Base-by-base conservation (phyloP, 2,888 invertebrate genomes). In the Drosophila birchii region DNA sequence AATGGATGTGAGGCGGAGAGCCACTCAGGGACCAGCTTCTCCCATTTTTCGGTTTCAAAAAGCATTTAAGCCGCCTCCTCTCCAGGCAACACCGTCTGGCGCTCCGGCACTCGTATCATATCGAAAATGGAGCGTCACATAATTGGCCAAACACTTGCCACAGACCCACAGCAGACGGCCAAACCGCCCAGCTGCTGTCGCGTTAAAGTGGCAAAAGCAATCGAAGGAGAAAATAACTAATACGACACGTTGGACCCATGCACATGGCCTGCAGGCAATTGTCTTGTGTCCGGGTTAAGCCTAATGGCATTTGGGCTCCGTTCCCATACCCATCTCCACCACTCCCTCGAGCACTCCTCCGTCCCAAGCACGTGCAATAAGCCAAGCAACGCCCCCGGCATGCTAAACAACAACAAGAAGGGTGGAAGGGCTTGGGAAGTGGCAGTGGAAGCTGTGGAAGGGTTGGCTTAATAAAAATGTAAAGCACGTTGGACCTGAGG, bases 381-480 rank as follows among this genome's bases (percentile, higher is more conserved):
- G 84, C 90, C 84, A 84, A 84, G 88, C 90, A 84, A 89, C 88
- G 90, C 90, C 88, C 73, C 67, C 75, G 90, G 84, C 90, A 84
- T 84, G 90, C 88, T 89, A 88, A 84, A 80, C 85, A 86, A 80
- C 63, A 61, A 57, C 55, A 58, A 55, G 39, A 55, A 12, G 54
- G 36, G 39, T n/a, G 32, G 36, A 61, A 20, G 43, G 49, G 39
- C 12, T 44, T 26, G 45, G 20, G 12, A 18, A 16, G 20, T 43
- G 29, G 43, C 34, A 26, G 43, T 45, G 63, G 18, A 58, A 53
- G 38, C 58, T 69, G 45, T 66, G 71, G 88, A 88, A 88, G 90
- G 87, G 85, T 88, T 87, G 83, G 88, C 86, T 86, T 87, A 90
- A 91, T 90, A 91, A 91, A 91, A 90, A 90, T 90, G 91, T 90